These are phyloP conservation scores for Hypothenemus hampei DNA, from an alignment of 1,140 invertebrate genomes.

Conservation along the genomic window DNA sequence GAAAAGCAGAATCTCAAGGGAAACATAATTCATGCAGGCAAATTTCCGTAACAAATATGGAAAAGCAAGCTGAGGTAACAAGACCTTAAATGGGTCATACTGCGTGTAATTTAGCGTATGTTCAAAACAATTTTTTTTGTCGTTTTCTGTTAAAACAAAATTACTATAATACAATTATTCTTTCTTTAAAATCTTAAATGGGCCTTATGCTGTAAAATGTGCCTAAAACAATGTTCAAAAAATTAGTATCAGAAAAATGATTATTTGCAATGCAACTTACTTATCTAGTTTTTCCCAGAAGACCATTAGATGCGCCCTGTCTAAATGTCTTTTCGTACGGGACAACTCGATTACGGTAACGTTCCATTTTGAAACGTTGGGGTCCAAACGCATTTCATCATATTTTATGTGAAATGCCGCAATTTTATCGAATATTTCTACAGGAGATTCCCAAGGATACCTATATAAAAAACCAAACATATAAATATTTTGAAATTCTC, in stretches of 20 bases:
- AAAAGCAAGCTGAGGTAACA: no score
- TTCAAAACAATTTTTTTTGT: no score
- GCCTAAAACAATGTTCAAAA: constrained; percentile 57
- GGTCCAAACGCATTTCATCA: constrained; percentile 90
- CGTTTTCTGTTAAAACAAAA: no score
- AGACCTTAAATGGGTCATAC: no score
- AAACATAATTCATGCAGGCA: no score
- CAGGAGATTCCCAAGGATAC: constrained; percentile 98
- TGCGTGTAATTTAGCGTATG: no score
- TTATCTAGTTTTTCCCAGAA: constrained; percentile 97
- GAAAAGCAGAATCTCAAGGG: no score
- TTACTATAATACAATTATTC: background rate
- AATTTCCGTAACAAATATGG: no score
- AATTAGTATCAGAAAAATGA: constrained; percentile 5
- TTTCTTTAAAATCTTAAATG: constrained; percentile 71
- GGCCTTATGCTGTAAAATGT: constrained; percentile 90
- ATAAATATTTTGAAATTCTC: no score
- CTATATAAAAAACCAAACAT: no score
- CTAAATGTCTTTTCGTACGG: constrained; percentile 90
- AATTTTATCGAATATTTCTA: constrained; percentile 96
- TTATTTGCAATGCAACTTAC: constrained; percentile 51
- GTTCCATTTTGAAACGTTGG: constrained; percentile 93
- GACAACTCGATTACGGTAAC: constrained; percentile 91
- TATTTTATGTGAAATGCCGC: constrained; percentile 97
- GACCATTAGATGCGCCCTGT: constrained; percentile 88